These are phyloP conservation scores for Phortica variegata DNA, from an alignment of 1,140 invertebrate genomes.

Conservation along the genomic window DNA sequence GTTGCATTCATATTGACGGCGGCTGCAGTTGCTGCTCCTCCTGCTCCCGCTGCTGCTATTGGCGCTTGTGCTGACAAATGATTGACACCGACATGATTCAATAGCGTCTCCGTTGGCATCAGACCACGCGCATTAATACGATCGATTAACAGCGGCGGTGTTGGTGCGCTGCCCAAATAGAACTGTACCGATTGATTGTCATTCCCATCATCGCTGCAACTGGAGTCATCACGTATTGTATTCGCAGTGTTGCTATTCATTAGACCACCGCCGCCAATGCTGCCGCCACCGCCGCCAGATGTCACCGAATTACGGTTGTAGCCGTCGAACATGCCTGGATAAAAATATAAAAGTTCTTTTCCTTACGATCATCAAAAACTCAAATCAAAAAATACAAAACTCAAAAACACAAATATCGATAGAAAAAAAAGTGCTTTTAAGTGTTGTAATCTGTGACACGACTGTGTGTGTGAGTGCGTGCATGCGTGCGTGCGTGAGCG, in stretches of 20 bases:
- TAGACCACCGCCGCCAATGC: not conserved
- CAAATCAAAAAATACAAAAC: not conserved
- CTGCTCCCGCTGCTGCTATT: not conserved
- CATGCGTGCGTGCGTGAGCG: too few species aligned
- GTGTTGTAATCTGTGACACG: not conserved
- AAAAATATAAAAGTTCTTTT: constrained; percentile 26
- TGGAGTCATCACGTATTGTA: constrained; percentile 8
- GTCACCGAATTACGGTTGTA: not conserved
- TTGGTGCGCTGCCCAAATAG: constrained; percentile 3
- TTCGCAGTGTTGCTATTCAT: not conserved
- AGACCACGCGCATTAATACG: too few species aligned
- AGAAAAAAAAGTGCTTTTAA: not conserved
- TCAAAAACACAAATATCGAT: not conserved
- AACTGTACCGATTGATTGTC: constrained; percentile 15
- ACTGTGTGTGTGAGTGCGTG: not conserved
- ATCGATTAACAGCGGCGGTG: not conserved
- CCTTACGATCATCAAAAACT: constrained; percentile 17
- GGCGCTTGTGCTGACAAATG: not conserved
- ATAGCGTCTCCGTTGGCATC: too few species aligned
- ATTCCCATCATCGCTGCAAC: constrained; percentile 11
- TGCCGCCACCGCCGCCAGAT: too few species aligned
- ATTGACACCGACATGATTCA: too few species aligned
- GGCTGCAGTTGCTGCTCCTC: not conserved
- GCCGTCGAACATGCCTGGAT: constrained; percentile 5
- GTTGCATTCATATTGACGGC: not conserved